Base-by-base conservation (phyloP, 2,113 vertebrate species). In the Dunckerocampus dactyliophorus region DNA sequence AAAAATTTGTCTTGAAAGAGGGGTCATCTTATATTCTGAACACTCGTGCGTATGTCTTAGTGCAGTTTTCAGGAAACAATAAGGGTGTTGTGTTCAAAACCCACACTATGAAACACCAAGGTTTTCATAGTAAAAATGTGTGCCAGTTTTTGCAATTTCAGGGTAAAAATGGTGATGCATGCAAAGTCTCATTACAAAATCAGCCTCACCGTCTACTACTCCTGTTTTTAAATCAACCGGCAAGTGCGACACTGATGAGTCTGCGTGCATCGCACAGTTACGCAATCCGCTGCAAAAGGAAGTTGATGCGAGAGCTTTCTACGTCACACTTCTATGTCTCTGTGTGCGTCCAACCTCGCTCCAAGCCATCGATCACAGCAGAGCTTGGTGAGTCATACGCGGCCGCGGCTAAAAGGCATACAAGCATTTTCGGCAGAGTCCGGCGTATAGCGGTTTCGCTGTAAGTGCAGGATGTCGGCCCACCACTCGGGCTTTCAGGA, bases 311-410 rank as follows among this genome's bases (percentile, higher is more conserved):
- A 77, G 74, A 19, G 51, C 34, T 72, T 73, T 67, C 52, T 60
- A 82, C 84, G 78, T 84, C 85, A 85, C 80, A 37, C 59, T 67
- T 71, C 11, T 37, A 7, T n/a, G 54, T 21, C 82, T 67, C 66
- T 68, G 65, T 60, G 80, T 72, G 77, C 68, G 60, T 57, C 74
- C 69, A 42, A 67, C 68, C 64, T 77, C 75, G 82, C 81, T 72
- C 47, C 73, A 65, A 64, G 57, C 68, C 72, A 85, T 82, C 70
- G 75, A 89, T 89, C 72, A n/a, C n/a, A 10, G 78, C 47, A 67
- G 72, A 34, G 72, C 64, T 82, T 45, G 70, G 67, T 82, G 85
- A 82, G 79, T 85, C 85, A 88, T 49, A 59, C 55, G 39, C 12
- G 82, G 81, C 83, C 71, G 77, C 77, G 82, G 76, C 34, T 14